Conservation (phyloP, 2,888 invertebrate species). For the Andrena camellia region DNA sequence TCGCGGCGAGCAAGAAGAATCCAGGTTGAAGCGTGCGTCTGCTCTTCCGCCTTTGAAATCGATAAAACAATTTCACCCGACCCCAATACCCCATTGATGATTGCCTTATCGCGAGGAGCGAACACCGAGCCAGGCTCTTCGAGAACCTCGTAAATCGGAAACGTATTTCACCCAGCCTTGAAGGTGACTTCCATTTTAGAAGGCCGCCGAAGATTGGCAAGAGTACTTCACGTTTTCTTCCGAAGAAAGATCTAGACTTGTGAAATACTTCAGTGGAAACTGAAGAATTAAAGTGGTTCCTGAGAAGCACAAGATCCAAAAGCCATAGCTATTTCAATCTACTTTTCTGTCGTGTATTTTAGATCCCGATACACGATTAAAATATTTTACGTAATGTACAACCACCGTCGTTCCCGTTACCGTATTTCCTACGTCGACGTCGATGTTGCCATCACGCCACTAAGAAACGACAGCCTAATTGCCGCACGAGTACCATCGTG, state of each 20-base stretch:
- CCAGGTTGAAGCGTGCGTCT: neutral
- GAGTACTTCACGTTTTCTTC: too few relatives aligned
- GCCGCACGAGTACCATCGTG: conserved; percentile 44
- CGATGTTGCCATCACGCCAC: conserved; percentile 37
- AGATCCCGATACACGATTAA: conserved; percentile 71
- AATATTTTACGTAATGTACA: conserved; percentile 43
- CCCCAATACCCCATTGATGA: neutral
- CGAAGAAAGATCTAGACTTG: too few relatives aligned
- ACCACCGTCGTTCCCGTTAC: conserved; percentile 31
- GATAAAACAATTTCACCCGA: conserved; percentile 19
- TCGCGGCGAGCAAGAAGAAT: conserved; percentile 9
- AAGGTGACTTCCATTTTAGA: too few relatives aligned
- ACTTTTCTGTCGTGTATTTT: neutral
- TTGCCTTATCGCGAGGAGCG: neutral
- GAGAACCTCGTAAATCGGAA: neutral
- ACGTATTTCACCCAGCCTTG: neutral
- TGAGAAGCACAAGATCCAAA: too few relatives aligned
- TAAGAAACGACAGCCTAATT: conserved; percentile 76
- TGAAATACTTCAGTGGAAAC: too few relatives aligned
- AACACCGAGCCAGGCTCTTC: neutral
- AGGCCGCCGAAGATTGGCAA: too few relatives aligned
- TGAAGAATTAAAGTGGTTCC: too few relatives aligned
- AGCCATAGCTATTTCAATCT: neutral
- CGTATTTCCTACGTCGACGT: conserved; percentile 44
- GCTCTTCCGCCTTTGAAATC: conserved; percentile 36